Base-by-base conservation (phyloP, 2,113 vertebrate genomes). In the Cheirogaleus medius region DNA sequence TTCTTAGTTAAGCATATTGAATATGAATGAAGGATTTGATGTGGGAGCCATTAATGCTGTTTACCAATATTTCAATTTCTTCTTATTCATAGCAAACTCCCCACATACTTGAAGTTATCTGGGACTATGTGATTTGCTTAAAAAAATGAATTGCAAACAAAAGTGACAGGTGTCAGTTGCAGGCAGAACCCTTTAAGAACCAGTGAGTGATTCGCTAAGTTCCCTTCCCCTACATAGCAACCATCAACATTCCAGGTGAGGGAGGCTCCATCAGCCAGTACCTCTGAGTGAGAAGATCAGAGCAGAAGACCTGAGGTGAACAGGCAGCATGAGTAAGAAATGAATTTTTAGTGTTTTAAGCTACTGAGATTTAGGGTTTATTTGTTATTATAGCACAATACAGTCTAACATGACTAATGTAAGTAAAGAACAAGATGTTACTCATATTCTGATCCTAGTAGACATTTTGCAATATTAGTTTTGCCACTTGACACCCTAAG, bases 121-220 rank as follows among this genome's bases (percentile, higher is more conserved):
- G 27, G 80, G 42, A 63, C 39, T 87, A 32, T 32, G 15, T 42
- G 6, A 63, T 76, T 84, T 94, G 56, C 44, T 74, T 76, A 83
- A 49, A 63, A 94, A 94, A 94, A 90, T 39, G 77, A 91, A 85
- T 44, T 71, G 44, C 91, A 64, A 81, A 34, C 60, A 87, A 58
- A 87, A 56, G 34, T 58, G 32, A 49, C 32, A 94, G 29, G 8
- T 91, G 90, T 90, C 63, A 47, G 15, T 47, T 85, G 23, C n/a
- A 88, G 20, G 18, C 27, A 83, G 66, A 54, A 60, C 29, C 10
- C 21, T 86, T 73, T 78, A 87, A 68, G 52, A 78, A 68, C 39
- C 56, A 90, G 10, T 44, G 73, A 85, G 20, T 29, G 54, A n/a
- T 42, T 14, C 84, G 37, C 52, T 56, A 32, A 54, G 32, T 91